Evolutionary conservation across 2,113 vertebrate genomes (phyloP), one percentile per base, ranked within the genome.

Genomic region (Megatriorchis doriae): DNA sequence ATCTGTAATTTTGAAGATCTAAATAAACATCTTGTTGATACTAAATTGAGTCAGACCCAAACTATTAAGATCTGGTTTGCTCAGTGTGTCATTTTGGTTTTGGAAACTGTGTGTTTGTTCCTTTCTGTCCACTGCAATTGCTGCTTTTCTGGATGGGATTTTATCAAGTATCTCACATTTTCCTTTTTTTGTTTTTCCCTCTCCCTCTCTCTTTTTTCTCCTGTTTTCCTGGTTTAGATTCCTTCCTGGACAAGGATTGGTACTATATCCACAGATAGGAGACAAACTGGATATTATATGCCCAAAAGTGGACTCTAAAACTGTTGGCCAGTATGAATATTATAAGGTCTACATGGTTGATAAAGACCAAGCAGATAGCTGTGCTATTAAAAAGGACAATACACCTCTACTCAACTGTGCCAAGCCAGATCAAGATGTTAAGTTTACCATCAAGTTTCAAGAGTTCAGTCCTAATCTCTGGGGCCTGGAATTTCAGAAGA

Each of bases 201-300:
- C 25, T 13, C 9, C 9, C 6, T 11, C 22, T 26, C 68, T 27
- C 68, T 52, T 70, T 36, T 55, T 45, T 53, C 23, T 21, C 58
- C 34, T 63, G 3, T 31, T 11, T 95, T 61, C 82, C 96, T 90
- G 56, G 97, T 97, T 88, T 98, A 99, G 99, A 98, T 99, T 99
- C 85, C 98, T 99, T 95, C 99, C 98, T 81, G 99, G 99, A 98
- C 99, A 99, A 98, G 99, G 99, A 96, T 98, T 99, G 98, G 99
- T 99, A 96, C 97, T 99, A 96, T 99, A 99, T 96, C 99, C 99
- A 95, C 99, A 99, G 97, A 99, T 99, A 95, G 99, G 99, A 97
- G 99, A 99, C 97, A 99, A 99, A 97, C 98, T 99, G 99, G 99
- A 99, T 98, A 99, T 99, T 98, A 99, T 99, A 98, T 99, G 99